Evolutionary conservation across 2,888 invertebrate genomes (phyloP).

Genomic region (Hedychridium roseum): DNA sequence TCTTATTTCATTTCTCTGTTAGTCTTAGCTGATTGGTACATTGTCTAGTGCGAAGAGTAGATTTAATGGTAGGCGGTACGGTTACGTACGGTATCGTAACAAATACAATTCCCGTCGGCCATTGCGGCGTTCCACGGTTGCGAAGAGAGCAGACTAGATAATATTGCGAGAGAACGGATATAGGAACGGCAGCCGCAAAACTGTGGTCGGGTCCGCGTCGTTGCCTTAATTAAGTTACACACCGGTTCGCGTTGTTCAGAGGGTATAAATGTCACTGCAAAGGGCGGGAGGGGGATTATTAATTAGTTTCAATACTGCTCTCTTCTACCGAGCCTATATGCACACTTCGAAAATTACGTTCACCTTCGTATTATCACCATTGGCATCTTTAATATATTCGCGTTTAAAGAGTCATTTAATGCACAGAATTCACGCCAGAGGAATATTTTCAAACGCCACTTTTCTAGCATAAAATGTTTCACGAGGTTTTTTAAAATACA

Average conservation of each 20-base stretch:
- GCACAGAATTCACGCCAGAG: too few species aligned
- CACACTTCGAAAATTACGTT: too few species aligned
- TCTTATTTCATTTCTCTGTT: too few species aligned
- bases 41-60: too few species aligned
- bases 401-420: too few species aligned
- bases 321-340: too few species aligned
- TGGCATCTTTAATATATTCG: too few species aligned
- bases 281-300: constrained; percentile 50
- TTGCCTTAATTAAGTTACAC: constrained; percentile 64
- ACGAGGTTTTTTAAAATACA: too few species aligned
- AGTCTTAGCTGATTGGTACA: too few species aligned
- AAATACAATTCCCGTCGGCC: constrained; percentile 59
- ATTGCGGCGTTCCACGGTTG: constrained; percentile 49
- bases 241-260: constrained; percentile 56
- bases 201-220: constrained; percentile 60
- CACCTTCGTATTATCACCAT: too few species aligned
- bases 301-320: constrained; percentile 53
- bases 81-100: constrained; percentile 44
- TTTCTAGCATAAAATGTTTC: too few species aligned
- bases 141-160: constrained; percentile 55
- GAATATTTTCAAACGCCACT: too few species aligned
- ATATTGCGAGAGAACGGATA: constrained; percentile 57
- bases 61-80: constrained; percentile 38
- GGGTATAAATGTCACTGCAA: constrained; percentile 59
- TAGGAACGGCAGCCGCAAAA: constrained; percentile 57